phyloP scores from a whole-genome alignment of 2,888 invertebrate species.

The Erynnis tages region DNA sequence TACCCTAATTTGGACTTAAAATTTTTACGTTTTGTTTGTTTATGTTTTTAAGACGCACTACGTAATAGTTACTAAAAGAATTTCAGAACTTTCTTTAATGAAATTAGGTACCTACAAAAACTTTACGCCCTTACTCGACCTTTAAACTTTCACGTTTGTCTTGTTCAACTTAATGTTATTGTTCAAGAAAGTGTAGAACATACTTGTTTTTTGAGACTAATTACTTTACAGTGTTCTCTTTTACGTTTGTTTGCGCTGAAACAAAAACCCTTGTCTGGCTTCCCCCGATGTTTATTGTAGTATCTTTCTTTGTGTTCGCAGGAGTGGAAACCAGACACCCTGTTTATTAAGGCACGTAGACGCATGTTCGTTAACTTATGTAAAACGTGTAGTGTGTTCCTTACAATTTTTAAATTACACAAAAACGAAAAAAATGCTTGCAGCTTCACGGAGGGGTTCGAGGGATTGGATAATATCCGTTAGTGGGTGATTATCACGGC shows the following conservation, averaged over 20 bases:
- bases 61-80: too few species aligned
- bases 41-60: too few species aligned
- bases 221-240: constrained; percentile 13
- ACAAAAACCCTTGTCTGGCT: constrained; percentile 16
- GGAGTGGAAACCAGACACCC: constrained; percentile 19
- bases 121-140: too few species aligned
- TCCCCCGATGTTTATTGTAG: constrained; percentile 22
- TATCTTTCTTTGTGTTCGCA: constrained; percentile 14
- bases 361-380: constrained; percentile 4
- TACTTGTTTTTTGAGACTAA: constrained; percentile 16
- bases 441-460: background rate
- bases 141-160: too few species aligned
- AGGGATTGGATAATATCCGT: constrained; percentile 6
- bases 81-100: too few species aligned
- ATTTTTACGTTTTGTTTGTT: too few species aligned
- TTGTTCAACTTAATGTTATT: too few species aligned
- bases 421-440: background rate
- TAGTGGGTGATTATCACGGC: background rate
- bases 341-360: constrained; percentile 19
- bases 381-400: background rate
- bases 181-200: too few species aligned
- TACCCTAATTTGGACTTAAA: too few species aligned
- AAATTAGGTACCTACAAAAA: too few species aligned
- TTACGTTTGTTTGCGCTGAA: constrained; percentile 5
- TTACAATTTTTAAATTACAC: constrained; percentile 7